phyloP scores from a whole-genome alignment of 2,113 vertebrate species.

The Hypocryptadius cinnamomeus region DNA sequence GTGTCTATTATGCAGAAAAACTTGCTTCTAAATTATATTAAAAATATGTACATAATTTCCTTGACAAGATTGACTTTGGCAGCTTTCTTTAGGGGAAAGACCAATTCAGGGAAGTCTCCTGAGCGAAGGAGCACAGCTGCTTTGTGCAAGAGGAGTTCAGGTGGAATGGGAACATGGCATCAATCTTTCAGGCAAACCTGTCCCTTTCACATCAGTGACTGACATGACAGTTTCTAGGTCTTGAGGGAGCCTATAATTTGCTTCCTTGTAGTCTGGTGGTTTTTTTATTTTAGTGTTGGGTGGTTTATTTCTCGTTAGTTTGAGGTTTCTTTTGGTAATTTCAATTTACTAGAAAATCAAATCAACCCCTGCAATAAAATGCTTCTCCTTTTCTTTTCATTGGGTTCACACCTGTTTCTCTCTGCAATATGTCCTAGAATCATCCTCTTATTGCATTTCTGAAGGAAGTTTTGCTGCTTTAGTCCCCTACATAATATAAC shows the following conservation, averaged over 20 bases:
- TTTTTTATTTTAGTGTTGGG: not conserved
- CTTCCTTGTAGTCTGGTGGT: not conserved
- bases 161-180: not conserved
- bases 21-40: not conserved
- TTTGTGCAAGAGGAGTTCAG: not conserved
- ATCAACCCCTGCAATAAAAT: not conserved
- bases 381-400: not conserved
- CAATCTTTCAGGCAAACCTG: not conserved
- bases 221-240: not conserved
- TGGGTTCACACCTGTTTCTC: not conserved
- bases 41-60: not conserved
- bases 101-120: not conserved
- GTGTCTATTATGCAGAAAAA: not conserved
- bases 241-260: not conserved
- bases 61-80: not conserved
- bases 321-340: not conserved
- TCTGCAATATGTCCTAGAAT: not conserved
- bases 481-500: not conserved
- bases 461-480: not conserved
- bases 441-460: not conserved
- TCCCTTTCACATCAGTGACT: not conserved
- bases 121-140: not conserved
- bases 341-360: not conserved
- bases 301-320: not conserved
- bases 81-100: not conserved